Evolutionary conservation across 2,113 vertebrate genomes (phyloP).

Genomic region (Trematocara nigrifrons): DNA sequence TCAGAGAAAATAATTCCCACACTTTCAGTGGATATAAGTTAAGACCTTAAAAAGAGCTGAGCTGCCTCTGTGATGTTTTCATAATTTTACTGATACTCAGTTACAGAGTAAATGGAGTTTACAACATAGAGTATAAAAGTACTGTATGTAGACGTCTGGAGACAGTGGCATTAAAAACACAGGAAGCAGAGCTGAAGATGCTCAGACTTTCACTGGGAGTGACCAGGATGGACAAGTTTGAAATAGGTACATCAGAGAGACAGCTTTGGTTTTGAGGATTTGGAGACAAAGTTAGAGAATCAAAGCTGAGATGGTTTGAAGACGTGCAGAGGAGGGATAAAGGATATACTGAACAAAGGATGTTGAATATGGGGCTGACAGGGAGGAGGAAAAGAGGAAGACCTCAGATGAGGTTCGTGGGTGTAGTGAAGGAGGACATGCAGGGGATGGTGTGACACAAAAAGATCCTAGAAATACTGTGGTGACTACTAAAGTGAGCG

Average conservation of each 20-base stretch:
- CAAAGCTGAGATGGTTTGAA: background rate
- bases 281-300: background rate
- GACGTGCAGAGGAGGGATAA: background rate
- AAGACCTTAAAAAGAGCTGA: background rate
- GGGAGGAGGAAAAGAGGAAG: background rate
- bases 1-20: background rate
- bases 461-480: background rate
- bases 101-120: background rate
- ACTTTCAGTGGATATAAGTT: background rate
- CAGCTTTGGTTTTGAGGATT: background rate
- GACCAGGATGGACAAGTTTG: background rate
- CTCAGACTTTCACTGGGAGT: background rate
- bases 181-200: background rate
- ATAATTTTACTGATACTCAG: background rate
- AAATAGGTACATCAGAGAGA: background rate
- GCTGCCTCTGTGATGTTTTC: background rate
- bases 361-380: background rate
- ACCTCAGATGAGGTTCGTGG: background rate
- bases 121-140: background rate
- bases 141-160: background rate
- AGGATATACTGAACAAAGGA: background rate
- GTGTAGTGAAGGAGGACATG: background rate
- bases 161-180: background rate
- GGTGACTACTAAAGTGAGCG: background rate
- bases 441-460: background rate